phyloP scores from a whole-genome alignment of 1,140 invertebrate genomes.

The Penaeus japonicus region DNA sequence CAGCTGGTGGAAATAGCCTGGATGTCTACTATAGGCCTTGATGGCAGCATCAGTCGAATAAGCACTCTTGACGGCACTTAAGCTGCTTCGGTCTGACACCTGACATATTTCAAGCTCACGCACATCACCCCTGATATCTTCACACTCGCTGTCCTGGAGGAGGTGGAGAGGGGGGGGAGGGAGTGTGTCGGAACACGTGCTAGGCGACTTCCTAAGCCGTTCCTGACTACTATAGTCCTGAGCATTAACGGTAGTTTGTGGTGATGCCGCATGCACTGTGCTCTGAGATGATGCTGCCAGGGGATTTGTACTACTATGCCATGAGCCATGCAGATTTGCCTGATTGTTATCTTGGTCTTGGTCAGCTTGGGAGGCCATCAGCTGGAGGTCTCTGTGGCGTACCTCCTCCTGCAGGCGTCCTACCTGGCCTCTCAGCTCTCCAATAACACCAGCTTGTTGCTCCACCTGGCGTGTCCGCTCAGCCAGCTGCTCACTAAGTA shows the following conservation, averaged over 20 bases:
- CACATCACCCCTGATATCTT: not conserved
- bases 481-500: constrained; percentile 23
- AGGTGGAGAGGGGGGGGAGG: constrained; percentile 51
- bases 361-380: not conserved
- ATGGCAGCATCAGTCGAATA: constrained; percentile 51
- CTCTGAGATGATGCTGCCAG: constrained; percentile 11
- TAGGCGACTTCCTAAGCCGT: not conserved
- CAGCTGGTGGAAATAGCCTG: constrained; percentile 31
- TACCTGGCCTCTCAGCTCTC: constrained; percentile 26
- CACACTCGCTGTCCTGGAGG: constrained; percentile 34
- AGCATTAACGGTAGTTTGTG: not conserved
- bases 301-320: constrained; percentile 17
- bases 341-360: constrained; percentile 1
- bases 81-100: constrained; percentile 30
- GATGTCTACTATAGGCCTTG: constrained; percentile 35
- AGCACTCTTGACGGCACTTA: constrained; percentile 31
- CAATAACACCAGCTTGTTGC: constrained; percentile 32
- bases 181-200: constrained; percentile 37
- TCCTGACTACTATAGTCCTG: constrained; percentile 33
- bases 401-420: constrained; percentile 28
- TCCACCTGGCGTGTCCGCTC: constrained; percentile 8
- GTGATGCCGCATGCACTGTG: constrained; percentile 23
- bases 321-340: not conserved
- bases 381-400: not conserved
- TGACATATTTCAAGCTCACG: constrained; percentile 25